These are phyloP conservation scores for Centruroides sculpturatus DNA, from an alignment of 1,140 invertebrate genomes.

Conservation along the genomic window DNA sequence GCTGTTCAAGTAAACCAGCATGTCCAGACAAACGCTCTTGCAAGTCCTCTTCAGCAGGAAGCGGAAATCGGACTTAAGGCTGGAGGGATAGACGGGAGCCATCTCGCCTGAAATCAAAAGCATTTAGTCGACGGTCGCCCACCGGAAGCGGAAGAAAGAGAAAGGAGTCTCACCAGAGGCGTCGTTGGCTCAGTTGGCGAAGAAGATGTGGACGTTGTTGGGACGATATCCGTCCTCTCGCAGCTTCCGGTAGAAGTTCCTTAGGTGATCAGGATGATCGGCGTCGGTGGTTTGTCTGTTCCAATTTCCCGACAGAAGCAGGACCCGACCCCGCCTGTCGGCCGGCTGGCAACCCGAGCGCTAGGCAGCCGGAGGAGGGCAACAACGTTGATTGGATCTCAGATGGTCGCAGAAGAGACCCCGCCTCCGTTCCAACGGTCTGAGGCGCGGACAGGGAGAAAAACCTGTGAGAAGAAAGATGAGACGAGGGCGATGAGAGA, in stretches of 20 bases:
- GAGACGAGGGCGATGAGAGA: background rate
- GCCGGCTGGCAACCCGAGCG: constrained; percentile 34
- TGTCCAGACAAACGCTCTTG: constrained; percentile 33
- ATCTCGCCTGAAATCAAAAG: constrained; percentile 1
- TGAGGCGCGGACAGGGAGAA: constrained; percentile 28
- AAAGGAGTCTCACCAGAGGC: background rate
- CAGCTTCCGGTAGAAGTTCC: constrained; percentile 32
- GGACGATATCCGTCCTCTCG: constrained; percentile 33
- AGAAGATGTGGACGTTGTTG: constrained; percentile 39
- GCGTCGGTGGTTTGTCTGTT: constrained; percentile 31
- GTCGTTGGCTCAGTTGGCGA: constrained; percentile 32
- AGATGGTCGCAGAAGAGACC: constrained; percentile 34
- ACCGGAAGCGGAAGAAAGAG: background rate
- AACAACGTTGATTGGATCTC: constrained; percentile 33
- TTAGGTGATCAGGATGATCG: constrained; percentile 27
- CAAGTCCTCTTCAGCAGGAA: constrained; percentile 36
- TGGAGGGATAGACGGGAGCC: constrained; percentile 28
- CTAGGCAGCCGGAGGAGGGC: constrained; percentile 29
- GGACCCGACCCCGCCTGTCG: constrained; percentile 39
- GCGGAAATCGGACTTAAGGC: constrained; percentile 34
- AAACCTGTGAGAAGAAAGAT: constrained; percentile 22
- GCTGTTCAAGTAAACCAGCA: constrained; percentile 38
- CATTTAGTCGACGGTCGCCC: background rate
- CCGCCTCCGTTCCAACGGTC: constrained; percentile 29
- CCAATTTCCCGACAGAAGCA: constrained; percentile 40